A percentile compares a stretch with the other conserved stretches of the same genome.
Conservation (phyloP, 2,797 vertebrate genomes). For the Podargus strigoides region DNA sequence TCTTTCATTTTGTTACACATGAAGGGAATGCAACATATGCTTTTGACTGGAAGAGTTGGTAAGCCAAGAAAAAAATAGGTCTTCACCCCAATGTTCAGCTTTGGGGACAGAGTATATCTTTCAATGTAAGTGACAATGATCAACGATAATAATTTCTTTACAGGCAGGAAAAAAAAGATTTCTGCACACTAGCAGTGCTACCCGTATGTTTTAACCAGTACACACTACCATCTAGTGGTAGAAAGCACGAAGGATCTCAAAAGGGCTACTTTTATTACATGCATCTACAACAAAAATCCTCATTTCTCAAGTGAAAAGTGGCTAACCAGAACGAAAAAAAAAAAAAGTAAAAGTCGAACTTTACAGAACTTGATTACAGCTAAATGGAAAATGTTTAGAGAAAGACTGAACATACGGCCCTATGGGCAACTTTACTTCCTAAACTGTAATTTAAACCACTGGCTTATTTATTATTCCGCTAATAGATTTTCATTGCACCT, state of each 20-base stretch:
- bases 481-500: background rate
- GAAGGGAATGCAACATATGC: fast-evolving
- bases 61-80: background rate
- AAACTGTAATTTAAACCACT: background rate
- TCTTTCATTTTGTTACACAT: background rate
- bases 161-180: background rate
- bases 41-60: background rate
- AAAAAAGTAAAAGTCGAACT: background rate
- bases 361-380: background rate
- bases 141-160: background rate
- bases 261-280: background rate
- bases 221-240: slow-evolving; percentile 55
- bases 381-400: background rate
- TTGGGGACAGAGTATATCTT: background rate
- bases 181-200: fast-evolving
- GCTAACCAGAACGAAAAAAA: background rate
- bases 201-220: background rate
- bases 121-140: background rate
- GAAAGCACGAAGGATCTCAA: background rate
- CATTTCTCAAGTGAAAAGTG: background rate
- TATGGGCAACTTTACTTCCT: background rate
- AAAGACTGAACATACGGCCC: background rate
- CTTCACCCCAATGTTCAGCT: background rate
- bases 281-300: background rate
- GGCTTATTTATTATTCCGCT: background rate